A percentile compares a stretch with the other conserved stretches of the same genome.
phyloP scores from a whole-genome alignment of 1,140 invertebrate genomes.

The Platorchestia sp. region DNA sequence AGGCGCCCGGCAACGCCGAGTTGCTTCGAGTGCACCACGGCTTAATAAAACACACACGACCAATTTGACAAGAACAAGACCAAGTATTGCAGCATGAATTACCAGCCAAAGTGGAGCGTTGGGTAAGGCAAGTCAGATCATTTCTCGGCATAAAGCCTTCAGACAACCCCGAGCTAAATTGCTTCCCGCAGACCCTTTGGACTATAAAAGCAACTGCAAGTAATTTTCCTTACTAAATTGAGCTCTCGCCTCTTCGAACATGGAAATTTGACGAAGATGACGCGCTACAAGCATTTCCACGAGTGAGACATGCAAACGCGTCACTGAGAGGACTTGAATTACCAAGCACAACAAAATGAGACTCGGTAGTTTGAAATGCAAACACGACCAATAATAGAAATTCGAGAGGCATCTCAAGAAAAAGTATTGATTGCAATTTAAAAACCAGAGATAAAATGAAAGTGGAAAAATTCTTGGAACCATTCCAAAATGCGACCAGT shows the following conservation, averaged over 20 bases:
- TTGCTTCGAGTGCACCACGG: constrained; percentile 46
- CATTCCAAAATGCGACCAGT: not conserved
- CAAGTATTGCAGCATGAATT: constrained; percentile 55
- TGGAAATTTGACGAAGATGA: constrained; percentile 8
- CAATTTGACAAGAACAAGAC: constrained; percentile 55
- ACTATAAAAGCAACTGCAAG: constrained; percentile 39
- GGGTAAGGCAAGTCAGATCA: constrained; percentile 36
- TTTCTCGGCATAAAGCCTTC: constrained; percentile 11
- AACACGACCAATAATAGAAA: not conserved
- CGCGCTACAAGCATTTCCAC: not conserved
- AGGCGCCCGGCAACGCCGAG: constrained; percentile 42
- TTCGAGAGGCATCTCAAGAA: not conserved
- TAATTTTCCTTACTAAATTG: constrained; percentile 20
- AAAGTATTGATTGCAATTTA: not conserved
- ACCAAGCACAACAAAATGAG: not conserved
- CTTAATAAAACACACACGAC: constrained; percentile 54
- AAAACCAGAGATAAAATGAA: not conserved
- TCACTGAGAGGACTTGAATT: not conserved
- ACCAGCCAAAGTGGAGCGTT: constrained; percentile 34
- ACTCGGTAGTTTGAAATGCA: not conserved
- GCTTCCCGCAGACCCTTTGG: constrained; percentile 22
- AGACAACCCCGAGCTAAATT: constrained; percentile 7
- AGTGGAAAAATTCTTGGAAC: not conserved
- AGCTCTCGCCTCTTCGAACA: not conserved
- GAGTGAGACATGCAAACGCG: not conserved